phyloP scores from a whole-genome alignment of 2,888 invertebrate species.

The Apamea crenata region DNA sequence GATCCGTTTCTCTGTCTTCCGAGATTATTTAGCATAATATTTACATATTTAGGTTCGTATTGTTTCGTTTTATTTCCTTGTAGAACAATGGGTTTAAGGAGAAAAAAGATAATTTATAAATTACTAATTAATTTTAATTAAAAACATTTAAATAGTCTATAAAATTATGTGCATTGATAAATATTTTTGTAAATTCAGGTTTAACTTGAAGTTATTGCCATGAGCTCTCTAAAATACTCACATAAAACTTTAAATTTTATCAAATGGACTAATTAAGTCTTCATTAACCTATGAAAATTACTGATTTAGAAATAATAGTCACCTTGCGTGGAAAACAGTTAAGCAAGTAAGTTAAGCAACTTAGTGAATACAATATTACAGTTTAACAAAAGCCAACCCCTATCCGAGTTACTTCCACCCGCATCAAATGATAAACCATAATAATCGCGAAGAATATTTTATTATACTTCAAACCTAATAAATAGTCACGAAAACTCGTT shows the following conservation, averaged over 20 bases:
- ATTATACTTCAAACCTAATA: slow-evolving; percentile 36
- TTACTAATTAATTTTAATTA: not conserved
- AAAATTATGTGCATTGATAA: not conserved
- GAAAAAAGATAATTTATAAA: slow-evolving; percentile 19
- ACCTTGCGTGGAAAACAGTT: not conserved
- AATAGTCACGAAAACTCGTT: slow-evolving; percentile 22
- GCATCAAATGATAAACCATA: slow-evolving; percentile 19
- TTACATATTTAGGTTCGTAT: slow-evolving; percentile 37
- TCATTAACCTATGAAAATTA: not conserved
- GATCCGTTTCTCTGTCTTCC: slow-evolving; percentile 36
- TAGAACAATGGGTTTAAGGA: not conserved
- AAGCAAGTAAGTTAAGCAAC: not conserved
- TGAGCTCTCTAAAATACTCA: not conserved
- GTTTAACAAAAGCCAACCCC: slow-evolving; percentile 8
- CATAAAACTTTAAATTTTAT: not conserved
- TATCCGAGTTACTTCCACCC: not conserved
- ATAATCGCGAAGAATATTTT: slow-evolving; percentile 8
- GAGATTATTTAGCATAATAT: slow-evolving; percentile 57
- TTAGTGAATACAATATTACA: not conserved
- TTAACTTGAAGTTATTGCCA: not conserved
- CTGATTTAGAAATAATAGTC: not conserved
- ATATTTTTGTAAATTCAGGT: not conserved
- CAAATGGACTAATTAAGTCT: not conserved
- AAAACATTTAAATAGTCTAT: not conserved
- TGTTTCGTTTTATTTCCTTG: slow-evolving; percentile 6